A percentile compares a stretch with the other conserved stretches of the same genome.
phyloP scores from a whole-genome alignment of 2,113 vertebrate species.

The Alces alces region DNA sequence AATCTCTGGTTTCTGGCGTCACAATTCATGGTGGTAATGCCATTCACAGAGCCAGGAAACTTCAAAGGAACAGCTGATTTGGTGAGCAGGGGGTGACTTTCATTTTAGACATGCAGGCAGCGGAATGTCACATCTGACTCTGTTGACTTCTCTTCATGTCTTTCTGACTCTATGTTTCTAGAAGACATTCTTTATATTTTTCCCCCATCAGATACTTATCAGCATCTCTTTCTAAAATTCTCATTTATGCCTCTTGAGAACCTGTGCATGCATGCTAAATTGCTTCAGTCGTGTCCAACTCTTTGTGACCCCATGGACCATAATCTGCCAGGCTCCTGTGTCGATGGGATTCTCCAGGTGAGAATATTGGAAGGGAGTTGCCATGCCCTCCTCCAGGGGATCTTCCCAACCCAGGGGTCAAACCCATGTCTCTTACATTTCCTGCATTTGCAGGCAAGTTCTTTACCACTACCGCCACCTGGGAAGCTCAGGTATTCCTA shows the following conservation, averaged over 20 bases:
- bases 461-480: background rate
- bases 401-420: background rate
- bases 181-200: background rate
- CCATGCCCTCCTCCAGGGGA: background rate
- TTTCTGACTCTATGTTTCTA: background rate
- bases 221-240: background rate
- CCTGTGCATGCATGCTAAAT: accelerated
- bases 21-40: background rate
- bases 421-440: background rate
- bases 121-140: background rate
- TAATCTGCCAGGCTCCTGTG: background rate
- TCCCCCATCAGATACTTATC: background rate
- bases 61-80: background rate
- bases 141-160: background rate
- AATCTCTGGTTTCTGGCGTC: background rate
- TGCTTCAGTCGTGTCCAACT: background rate
- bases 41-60: background rate
- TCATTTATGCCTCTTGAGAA: background rate
- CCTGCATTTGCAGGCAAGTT: background rate
- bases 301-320: background rate
- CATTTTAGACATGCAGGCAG: background rate
- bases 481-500: background rate
- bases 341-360: background rate
- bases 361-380: background rate
- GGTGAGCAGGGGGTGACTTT: background rate